Evolutionary conservation across 2,888 invertebrate genomes (phyloP).

Genomic region (Busseola fusca): DNA sequence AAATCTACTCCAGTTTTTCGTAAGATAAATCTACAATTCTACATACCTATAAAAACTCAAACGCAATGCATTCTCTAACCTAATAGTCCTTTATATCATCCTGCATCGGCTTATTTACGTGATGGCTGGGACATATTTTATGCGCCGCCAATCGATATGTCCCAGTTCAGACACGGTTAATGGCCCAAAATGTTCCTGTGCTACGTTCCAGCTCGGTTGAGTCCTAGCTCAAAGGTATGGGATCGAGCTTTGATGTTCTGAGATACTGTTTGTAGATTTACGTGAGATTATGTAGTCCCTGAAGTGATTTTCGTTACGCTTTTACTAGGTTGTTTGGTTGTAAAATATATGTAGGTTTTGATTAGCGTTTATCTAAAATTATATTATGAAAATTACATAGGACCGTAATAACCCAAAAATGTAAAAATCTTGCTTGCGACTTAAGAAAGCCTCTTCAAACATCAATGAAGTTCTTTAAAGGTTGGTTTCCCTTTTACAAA

Average conservation of each 20-base stretch:
- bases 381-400: background rate
- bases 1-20: too few relatives aligned
- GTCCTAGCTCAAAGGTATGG: slow-evolving; percentile 34
- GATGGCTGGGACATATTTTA: slow-evolving; percentile 75
- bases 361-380: background rate
- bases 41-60: background rate
- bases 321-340: background rate
- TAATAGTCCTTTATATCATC: slow-evolving; percentile 44
- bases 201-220: slow-evolving; percentile 23
- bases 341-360: too few relatives aligned
- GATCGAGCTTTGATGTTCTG: slow-evolving; percentile 20
- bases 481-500: slow-evolving; percentile 4
- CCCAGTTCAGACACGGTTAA: slow-evolving; percentile 75
- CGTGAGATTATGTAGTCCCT: slow-evolving; percentile 11
- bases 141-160: slow-evolving; percentile 78
- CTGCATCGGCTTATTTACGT: slow-evolving; percentile 68
- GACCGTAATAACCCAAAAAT: background rate
- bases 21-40: too few relatives aligned
- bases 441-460: background rate
- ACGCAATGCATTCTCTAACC: slow-evolving; percentile 36
- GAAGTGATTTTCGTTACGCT: background rate
- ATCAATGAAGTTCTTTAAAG: background rate
- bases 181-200: slow-evolving; percentile 74
- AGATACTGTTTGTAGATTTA: slow-evolving; percentile 27
- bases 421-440: background rate